phyloP scores from a whole-genome alignment of 2,797 vertebrate species.

The Aselliscus stoliczkanus region DNA sequence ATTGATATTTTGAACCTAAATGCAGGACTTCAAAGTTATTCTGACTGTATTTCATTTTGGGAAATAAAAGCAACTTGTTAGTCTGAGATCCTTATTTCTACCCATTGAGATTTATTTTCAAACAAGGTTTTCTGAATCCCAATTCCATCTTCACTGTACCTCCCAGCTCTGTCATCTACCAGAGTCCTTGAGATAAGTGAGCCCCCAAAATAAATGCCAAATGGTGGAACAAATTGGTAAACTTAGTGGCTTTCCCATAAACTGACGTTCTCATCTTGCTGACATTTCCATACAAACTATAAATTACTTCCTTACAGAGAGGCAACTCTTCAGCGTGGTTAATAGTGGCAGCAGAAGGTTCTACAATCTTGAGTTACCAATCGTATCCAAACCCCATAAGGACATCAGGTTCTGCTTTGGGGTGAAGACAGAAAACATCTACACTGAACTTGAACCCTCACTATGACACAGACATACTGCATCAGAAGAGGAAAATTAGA shows the following conservation, averaged over 20 bases:
- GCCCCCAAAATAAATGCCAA: background rate
- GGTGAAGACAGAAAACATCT: background rate
- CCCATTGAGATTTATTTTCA: background rate
- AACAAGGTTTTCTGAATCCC: background rate
- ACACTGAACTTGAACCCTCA: background rate
- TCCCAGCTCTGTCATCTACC: background rate
- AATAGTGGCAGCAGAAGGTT: background rate
- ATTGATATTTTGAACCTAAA: conserved; percentile 26
- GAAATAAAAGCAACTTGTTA: conserved; percentile 16
- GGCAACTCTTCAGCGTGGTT: background rate
- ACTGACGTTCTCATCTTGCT: background rate
- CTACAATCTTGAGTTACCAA: background rate
- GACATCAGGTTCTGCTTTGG: background rate
- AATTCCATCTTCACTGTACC: background rate
- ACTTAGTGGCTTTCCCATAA: background rate
- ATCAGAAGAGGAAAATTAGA: background rate
- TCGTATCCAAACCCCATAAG: background rate
- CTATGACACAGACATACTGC: background rate
- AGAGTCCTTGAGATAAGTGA: background rate
- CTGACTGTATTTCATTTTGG: background rate
- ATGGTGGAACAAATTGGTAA: background rate
- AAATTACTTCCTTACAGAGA: background rate
- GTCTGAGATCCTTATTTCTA: background rate
- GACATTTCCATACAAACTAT: background rate
- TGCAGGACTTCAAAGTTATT: background rate